Percentiles rank a stretch among this genome's conserved stretches.
phyloP scores from a whole-genome alignment of 2,113 vertebrate species.

The Ramphastos sulfuratus region DNA sequence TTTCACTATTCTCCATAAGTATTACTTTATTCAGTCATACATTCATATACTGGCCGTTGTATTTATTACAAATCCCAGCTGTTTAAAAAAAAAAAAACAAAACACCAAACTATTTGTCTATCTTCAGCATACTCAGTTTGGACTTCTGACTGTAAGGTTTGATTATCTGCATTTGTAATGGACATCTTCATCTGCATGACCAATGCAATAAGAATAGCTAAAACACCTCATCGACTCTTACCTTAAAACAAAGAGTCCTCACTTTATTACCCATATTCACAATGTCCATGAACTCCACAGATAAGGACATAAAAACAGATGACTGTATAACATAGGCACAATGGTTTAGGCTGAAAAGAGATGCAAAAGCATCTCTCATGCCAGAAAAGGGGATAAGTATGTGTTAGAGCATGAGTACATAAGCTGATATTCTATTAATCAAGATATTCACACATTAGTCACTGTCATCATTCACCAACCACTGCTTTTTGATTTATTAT shows the following conservation, averaged over 20 bases:
- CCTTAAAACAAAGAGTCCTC: conserved; percentile 49
- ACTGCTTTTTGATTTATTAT: conserved; percentile 32
- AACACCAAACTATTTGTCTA: not conserved
- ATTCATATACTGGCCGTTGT: not conserved
- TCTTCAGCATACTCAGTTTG: not conserved
- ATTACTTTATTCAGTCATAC: not conserved
- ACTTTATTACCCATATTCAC: conserved; percentile 18
- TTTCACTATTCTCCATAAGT: not conserved
- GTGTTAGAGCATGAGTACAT: not conserved
- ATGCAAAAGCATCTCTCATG: conserved; percentile 11
- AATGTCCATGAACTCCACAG: conserved; percentile 36
- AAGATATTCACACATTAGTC: conserved; percentile 23
- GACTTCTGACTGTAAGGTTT: not conserved
- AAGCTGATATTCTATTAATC: conserved; percentile 20
- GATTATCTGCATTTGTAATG: not conserved
- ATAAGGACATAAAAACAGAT: conserved; percentile 36
- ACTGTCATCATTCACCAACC: conserved; percentile 15
- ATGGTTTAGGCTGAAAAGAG: not conserved
- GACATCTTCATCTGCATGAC: conserved; percentile 51
- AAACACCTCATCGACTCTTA: conserved; percentile 33
- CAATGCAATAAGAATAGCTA: conserved; percentile 40
- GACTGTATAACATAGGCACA: conserved; percentile 4
- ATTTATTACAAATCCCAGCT: not conserved
- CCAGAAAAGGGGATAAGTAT: not conserved
- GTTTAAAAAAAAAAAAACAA: not conserved